Evolutionary conservation across 2,888 invertebrate genomes (phyloP), one percentile per base, ranked within the genome.

Genomic region (Gonocerus acuteangulatus): DNA sequence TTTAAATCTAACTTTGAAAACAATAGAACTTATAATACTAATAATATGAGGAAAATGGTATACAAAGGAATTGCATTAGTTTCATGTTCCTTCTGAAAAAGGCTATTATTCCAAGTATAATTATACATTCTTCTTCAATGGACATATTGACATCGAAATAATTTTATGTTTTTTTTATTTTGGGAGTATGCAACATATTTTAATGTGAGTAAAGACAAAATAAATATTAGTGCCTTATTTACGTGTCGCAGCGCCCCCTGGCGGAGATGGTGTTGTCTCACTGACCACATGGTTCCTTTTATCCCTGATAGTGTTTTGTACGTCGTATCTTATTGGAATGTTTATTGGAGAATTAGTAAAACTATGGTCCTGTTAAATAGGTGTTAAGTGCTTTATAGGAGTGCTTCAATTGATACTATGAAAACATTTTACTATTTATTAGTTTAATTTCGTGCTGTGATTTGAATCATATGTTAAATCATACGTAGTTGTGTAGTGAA

Each of bases 271-370:
- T 52, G 19, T 22, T 18, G 7, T 19, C n/a, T 13, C 36, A 22
- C 21, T 52, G 52, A 52, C 52, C 52, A 52, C 52, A 52, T 52
- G 52, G 52, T 52, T 52, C 39, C 36, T 52, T 52, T 52, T 52
- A 42, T 21, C 15, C 52, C 21, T 11, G 42, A 16, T 36, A 36
- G 52, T 52, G 36, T 34, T 39, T 52, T 52, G 21, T 52, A 47
- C 15, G 21, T 23, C 42, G 18, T 36, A 15, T 52, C 52, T 7
- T 23, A 21, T 13, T 42, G 21, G 13, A 15, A 13, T 13, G 39
- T 4, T n/a, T 39, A 39, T n/a, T 15, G n/a, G 15, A 13, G 39
- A 9, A 39, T 39, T 39, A 9, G 27, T 27, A 27, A 9, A 6
- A 13, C 39, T 4, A 3, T 39, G 39, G 39, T 4, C 4, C 15